phyloP scores from a whole-genome alignment of 2,113 vertebrate species.

The Etia nguti region DNA sequence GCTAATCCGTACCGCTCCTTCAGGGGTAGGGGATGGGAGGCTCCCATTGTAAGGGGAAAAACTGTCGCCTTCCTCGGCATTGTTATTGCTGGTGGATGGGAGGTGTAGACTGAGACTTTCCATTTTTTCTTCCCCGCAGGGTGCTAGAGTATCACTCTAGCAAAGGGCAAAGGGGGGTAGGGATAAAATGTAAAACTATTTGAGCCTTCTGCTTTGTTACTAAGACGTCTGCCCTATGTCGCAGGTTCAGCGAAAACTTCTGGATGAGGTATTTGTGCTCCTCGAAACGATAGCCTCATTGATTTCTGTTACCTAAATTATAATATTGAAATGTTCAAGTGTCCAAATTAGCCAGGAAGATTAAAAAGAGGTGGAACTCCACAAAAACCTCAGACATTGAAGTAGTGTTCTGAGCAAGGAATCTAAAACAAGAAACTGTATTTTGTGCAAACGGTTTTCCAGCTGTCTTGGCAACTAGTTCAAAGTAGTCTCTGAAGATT shows the following conservation, averaged over 20 bases:
- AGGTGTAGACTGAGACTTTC: constrained; percentile 69
- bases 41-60: constrained; percentile 47
- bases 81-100: constrained; percentile 46
- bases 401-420: constrained; percentile 25
- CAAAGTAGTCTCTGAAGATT: not conserved
- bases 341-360: constrained; percentile 69
- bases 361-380: constrained; percentile 71
- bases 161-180: constrained; percentile 40
- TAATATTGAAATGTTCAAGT: constrained; percentile 56
- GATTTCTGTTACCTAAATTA: constrained; percentile 40
- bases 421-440: not conserved
- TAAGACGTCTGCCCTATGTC: constrained; percentile 41
- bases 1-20: constrained; percentile 11
- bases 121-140: constrained; percentile 56
- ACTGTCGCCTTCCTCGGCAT: constrained; percentile 49
- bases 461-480: not conserved
- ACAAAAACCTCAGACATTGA: constrained; percentile 72
- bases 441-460: not conserved
- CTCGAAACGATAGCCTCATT: constrained; percentile 60
- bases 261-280: constrained; percentile 60
- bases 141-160: constrained; percentile 55
- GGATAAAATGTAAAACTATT: constrained; percentile 8
- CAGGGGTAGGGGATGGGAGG: constrained; percentile 48
- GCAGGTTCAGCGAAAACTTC: constrained; percentile 59
- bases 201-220: constrained; percentile 18